Base-by-base conservation (phyloP, 2,113 vertebrate genomes). In the Callaeas wilsoni region DNA sequence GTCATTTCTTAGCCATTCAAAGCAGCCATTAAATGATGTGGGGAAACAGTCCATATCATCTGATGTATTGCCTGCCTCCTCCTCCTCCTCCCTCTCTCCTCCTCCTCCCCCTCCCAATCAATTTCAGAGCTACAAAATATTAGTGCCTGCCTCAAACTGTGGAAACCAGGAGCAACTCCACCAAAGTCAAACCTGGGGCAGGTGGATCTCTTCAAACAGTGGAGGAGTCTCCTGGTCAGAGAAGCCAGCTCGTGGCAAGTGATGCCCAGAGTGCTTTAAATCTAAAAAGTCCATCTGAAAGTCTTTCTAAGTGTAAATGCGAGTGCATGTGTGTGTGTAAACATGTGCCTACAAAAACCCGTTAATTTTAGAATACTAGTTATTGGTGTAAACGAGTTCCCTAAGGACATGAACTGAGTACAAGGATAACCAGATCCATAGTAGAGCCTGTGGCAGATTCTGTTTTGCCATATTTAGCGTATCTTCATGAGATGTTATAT, bases 1-100 rank as follows among this genome's bases (percentile, higher is more conserved):
- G 76, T 82, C 87, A 49, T 86, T 96, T 90, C 70, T 70, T 84
- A 96, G 42, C 49, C 91, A 78, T 87, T 88, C 90, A 90, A 93
- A 74, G 86, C 47, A 93, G 53, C 12, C 47, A 8, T 86, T 93
- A 78, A 68, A 76, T 78, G 90, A 88, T 69, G 53, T 41, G 68
- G 70, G 69, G 62, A 73, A 37, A 55, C 39, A 89, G 32, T 59
- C 64, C 62, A 44, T 56, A 16, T 49, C 49, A 76, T 88, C 85
- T 92, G 68, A n/a, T 93, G 56, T 59, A 37, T 52, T 94, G 90
- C 35, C 80, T 92, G 33, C 76, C 41, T 77, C 83, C 76, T 84
- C 73, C 60, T 12, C 44, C 68, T 93, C 93, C 80, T 76, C 90
- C 39, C 39, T 92, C 69, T 52, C 44, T 53, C 46, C 65, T 91